Conservation (phyloP, 2,113 vertebrate genomes). For the Toxotes jaculatrix region DNA sequence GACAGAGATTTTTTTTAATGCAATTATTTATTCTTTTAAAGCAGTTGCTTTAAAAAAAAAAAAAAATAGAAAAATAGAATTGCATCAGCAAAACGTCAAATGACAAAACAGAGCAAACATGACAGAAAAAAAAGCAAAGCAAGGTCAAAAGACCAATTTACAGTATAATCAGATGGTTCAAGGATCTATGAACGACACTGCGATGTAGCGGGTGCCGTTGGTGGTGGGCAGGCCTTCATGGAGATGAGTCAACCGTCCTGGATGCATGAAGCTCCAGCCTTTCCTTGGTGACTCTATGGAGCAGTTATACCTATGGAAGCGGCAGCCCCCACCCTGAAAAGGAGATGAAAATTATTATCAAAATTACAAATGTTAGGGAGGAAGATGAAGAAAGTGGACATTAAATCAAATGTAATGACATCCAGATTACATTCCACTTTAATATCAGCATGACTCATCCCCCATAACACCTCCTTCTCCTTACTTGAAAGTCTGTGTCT, state of each 20-base stretch:
- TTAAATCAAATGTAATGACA: not conserved
- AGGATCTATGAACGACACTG: constrained; percentile 97
- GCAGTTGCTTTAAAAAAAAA: constrained; percentile 52
- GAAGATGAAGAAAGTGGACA: not conserved
- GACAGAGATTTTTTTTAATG: constrained; percentile 71
- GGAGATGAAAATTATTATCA: not conserved
- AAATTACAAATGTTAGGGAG: not conserved
- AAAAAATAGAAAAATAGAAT: not conserved
- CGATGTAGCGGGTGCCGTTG: constrained; percentile 96
- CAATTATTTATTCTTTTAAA: constrained; percentile 58
- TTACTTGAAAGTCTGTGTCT: constrained; percentile 92
- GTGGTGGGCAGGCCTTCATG: constrained; percentile 98
- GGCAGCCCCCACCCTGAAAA: constrained; percentile 94
- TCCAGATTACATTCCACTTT: not conserved
- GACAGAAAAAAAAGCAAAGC: constrained; percentile 18
- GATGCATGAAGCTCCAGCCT: constrained; percentile 99
- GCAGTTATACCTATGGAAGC: constrained; percentile 97
- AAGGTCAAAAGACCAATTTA: constrained; percentile 27
- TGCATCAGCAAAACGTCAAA: constrained; percentile 31
- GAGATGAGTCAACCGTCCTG: constrained; percentile 95
- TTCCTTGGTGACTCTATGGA: constrained; percentile 94
- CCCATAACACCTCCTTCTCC: not conserved
- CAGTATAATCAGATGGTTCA: constrained; percentile 70
- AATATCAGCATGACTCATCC: not conserved
- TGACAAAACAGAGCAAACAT: constrained; percentile 27